phyloP scores from a whole-genome alignment of 2,113 vertebrate species.

The Tychaedon coryphoeus region DNA sequence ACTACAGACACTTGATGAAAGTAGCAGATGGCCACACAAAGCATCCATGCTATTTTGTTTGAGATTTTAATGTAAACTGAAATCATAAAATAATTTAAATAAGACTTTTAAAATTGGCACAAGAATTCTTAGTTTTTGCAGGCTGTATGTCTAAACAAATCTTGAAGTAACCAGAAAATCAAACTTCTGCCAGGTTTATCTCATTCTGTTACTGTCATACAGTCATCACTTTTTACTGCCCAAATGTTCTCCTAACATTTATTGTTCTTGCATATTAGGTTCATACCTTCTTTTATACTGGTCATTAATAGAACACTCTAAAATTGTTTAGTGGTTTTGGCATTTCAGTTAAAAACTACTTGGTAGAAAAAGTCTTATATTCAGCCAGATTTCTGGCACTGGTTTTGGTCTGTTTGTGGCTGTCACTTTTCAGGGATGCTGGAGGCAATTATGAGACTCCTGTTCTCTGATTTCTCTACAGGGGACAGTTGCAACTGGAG shows the following conservation, averaged over 20 bases:
- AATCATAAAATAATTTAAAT: constrained; percentile 68
- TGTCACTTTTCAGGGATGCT: not conserved
- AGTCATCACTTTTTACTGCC: not conserved
- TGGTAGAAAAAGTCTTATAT: not conserved
- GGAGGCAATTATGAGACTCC: not conserved
- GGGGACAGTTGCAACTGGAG: not conserved
- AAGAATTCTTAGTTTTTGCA: constrained; percentile 14
- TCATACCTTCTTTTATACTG: not conserved
- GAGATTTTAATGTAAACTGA: constrained; percentile 72
- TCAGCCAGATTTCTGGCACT: not conserved
- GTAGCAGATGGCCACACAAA: constrained; percentile 75
- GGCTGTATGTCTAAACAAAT: not conserved
- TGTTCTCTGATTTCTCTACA: not conserved
- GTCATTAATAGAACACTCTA: not conserved
- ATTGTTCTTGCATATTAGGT: not conserved
- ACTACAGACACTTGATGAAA: constrained; percentile 68
- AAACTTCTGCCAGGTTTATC: not conserved
- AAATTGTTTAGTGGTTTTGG: not conserved
- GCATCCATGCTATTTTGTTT: constrained; percentile 73
- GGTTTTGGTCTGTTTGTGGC: not conserved
- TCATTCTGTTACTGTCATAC: not conserved
- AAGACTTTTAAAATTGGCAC: constrained; percentile 56
- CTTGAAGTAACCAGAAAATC: not conserved
- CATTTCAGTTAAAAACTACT: not conserved
- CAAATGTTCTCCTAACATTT: not conserved